A percentile compares a stretch with the other conserved stretches of the same genome.
Conservation (phyloP, 1,140 invertebrate genomes). For the Tribolium castaneum region DNA sequence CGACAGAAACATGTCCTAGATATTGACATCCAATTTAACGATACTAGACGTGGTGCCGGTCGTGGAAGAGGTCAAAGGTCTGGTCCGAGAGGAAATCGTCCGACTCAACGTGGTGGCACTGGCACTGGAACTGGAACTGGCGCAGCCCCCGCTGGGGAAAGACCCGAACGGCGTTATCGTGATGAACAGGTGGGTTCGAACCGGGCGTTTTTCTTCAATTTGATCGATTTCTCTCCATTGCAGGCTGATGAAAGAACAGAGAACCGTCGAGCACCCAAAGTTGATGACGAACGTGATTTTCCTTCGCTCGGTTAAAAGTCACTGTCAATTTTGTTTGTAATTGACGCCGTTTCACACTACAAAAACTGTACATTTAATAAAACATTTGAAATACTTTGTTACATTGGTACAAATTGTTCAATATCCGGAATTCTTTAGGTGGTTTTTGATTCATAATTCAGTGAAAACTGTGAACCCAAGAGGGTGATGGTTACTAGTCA, state of each 20-base stretch:
- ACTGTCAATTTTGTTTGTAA: slow-evolving; percentile 29
- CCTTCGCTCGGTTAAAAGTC: slow-evolving; percentile 84
- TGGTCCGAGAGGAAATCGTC: slow-evolving; percentile 50
- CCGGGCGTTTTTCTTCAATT: slow-evolving; percentile 43
- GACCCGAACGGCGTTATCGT: slow-evolving; percentile 58
- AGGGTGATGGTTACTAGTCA: slow-evolving; percentile 60
- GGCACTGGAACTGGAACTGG: slow-evolving; percentile 45
- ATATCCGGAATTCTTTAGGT: slow-evolving; percentile 43
- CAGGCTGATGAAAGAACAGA: slow-evolving; percentile 55
- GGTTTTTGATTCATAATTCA: slow-evolving; percentile 50
- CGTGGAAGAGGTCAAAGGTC: slow-evolving; percentile 69
- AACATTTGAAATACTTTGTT: slow-evolving; percentile 54
- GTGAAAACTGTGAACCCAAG: slow-evolving; percentile 53
- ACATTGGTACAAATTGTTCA: slow-evolving; percentile 54
- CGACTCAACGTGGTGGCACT: slow-evolving; percentile 45
- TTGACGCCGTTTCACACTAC: slow-evolving; percentile 41
- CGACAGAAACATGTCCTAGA: slow-evolving; percentile 88
- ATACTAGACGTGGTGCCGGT: slow-evolving; percentile 77
- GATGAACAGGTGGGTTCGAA: slow-evolving; percentile 58
- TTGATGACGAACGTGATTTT: slow-evolving; percentile 95
- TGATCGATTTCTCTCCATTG: slow-evolving; percentile 2
- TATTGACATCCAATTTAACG: slow-evolving; percentile 91
- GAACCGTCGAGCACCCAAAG: slow-evolving; percentile 84
- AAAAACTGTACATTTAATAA: slow-evolving; percentile 48
- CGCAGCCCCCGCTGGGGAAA: slow-evolving; percentile 52